Conservation (phyloP, 2,888 invertebrate species). For the Leistus spinibarbis region DNA sequence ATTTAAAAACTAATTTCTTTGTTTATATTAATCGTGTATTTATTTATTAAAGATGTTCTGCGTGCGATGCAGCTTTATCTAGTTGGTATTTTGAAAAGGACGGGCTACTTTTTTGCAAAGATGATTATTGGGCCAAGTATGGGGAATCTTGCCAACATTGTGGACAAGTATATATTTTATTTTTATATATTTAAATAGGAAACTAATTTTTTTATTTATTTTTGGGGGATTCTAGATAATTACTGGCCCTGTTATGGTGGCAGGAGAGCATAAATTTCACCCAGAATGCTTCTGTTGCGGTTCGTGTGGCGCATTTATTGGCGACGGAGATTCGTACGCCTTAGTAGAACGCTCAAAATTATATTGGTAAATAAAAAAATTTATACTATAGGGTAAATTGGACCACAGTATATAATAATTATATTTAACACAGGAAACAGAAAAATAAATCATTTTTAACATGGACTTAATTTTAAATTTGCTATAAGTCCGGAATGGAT, state of each 20-base stretch:
- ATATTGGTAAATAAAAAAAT: constrained; percentile 70
- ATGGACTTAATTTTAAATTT: too few species aligned
- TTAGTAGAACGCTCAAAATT: constrained; percentile 87
- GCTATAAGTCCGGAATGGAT: too few species aligned
- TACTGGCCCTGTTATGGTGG: constrained; percentile 92
- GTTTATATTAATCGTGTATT: background rate
- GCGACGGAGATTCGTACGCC: constrained; percentile 91
- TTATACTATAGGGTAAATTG: background rate
- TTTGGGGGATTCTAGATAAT: constrained; percentile 57
- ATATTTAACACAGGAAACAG: too few species aligned
- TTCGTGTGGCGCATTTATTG: constrained; percentile 81
- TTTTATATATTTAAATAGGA: background rate
- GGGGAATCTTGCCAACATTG: constrained; percentile 92
- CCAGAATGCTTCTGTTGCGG: constrained; percentile 93
- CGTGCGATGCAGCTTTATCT: constrained; percentile 82
- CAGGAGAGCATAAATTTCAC: constrained; percentile 94
- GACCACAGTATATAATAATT: background rate
- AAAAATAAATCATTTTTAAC: too few species aligned
- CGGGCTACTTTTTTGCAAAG: constrained; percentile 85
- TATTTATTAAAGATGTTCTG: constrained; percentile 75
- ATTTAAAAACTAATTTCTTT: background rate
- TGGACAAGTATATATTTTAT: constrained; percentile 65
- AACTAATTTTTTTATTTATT: background rate
- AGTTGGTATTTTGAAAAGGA: constrained; percentile 95
- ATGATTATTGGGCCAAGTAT: constrained; percentile 86